Conservation (phyloP, 2,888 invertebrate genomes). For the Cosmia trapezina region DNA sequence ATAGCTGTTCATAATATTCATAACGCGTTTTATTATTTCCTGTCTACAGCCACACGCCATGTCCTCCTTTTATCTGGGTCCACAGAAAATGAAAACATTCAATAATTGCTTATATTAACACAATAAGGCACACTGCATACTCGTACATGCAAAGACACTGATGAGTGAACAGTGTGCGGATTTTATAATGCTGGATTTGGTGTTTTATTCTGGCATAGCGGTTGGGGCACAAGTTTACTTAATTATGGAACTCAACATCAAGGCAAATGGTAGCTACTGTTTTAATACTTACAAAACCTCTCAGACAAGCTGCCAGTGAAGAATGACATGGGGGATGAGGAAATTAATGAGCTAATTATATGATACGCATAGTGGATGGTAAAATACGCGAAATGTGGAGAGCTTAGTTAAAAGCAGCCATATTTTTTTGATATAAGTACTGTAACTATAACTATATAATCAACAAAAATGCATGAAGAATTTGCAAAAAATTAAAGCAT, state of each 20-base stretch:
- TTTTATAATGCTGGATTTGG: not conserved
- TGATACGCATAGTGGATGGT: not conserved
- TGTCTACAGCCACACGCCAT: not conserved
- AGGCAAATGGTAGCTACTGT: not conserved
- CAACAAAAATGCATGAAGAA: not conserved
- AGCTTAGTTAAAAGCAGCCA: not conserved
- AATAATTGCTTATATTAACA: not conserved
- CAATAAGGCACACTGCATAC: not conserved
- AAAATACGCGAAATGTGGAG: not conserved
- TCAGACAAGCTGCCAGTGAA: no score
- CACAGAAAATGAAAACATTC: constrained; percentile 1
- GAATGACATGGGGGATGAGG: not conserved
- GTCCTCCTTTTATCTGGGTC: not conserved
- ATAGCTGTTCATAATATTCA: not conserved
- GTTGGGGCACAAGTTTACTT: no score
- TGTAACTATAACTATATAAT: not conserved
- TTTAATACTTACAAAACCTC: not conserved
- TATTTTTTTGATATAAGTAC: not conserved
- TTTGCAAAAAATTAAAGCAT: constrained; percentile 45
- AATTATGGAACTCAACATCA: not conserved
- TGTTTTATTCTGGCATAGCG: not conserved
- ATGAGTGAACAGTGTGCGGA: not conserved
- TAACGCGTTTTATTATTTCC: constrained; percentile 19
- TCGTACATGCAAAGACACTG: no score
- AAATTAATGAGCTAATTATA: not conserved